These are phyloP conservation scores for Laothoe populi DNA, from an alignment of 2,888 invertebrate species.

Conservation along the genomic window DNA sequence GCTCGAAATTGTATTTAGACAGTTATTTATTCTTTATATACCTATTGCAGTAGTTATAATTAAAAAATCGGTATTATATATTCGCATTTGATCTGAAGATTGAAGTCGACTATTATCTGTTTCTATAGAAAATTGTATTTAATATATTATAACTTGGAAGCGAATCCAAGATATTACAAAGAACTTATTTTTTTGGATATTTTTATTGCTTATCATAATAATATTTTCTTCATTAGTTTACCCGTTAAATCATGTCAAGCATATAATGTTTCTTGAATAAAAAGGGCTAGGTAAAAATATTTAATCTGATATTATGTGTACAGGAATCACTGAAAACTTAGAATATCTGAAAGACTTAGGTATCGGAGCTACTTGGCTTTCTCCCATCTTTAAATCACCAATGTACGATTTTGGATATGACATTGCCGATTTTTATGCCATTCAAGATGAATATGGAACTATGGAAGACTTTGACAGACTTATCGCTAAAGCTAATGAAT, in stretches of 20 bases:
- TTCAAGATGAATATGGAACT: conserved; percentile 89
- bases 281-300: too few species aligned
- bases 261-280: not conserved
- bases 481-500: conserved; percentile 81
- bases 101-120: too few species aligned
- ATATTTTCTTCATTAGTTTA: not conserved
- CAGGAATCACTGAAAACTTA: conserved; percentile 86
- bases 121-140: too few species aligned
- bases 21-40: too few species aligned
- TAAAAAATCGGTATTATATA: too few species aligned
- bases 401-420: conserved; percentile 94
- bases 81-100: too few species aligned
- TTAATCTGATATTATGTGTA: too few species aligned
- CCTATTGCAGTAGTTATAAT: too few species aligned
- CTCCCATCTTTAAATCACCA: conserved; percentile 89
- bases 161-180: too few species aligned
- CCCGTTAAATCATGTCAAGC: not conserved
- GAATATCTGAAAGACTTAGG: conserved; percentile 88
- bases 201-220: not conserved
- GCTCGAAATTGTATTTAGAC: not conserved
- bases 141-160: too few species aligned
- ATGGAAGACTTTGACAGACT: conserved; percentile 89
- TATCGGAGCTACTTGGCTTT: conserved; percentile 90
- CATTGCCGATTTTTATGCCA: conserved; percentile 88
- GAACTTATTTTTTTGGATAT: too few species aligned